Base-by-base conservation (phyloP, 2,113 vertebrate species). In the Vimba vimba region DNA sequence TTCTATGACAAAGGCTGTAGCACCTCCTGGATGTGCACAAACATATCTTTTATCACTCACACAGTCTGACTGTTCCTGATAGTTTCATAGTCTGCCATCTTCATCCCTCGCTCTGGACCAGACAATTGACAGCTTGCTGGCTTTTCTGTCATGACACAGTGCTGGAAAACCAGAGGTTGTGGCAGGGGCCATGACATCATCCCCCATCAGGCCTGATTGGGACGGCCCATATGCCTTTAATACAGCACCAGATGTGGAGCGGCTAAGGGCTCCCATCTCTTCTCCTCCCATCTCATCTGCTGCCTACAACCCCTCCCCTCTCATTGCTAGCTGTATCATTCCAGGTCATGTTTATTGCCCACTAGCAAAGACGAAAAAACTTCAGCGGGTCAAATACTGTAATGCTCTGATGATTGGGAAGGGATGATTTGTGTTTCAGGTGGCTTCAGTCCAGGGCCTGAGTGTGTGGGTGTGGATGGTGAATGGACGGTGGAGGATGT, bases 171-270 rank as follows among this genome's bases (percentile, higher is more conserved):
- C 55, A 80, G 90, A 93, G 92, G 91, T 91, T 91, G 91, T 90
- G 23, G 88, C 88, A 91, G 86, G 80, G 91, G 91, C 92, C 91
- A 94, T 94, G 93, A 95, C 93, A 93, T 95, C 94, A 94, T n/a
- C 89, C 91, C 89, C 89, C 88, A 93, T 94, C 93, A 93, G 90
- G 90, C 90, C 92, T 95, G 94, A 95, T 95, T 95, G 93, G 82
- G 78, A 50, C 64, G 87, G 86, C 91, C 92, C 94, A 94, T 94
- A 94, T 95, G 94, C 93, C 92, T 95, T 94, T 91, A 94, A 94
- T 95, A 94, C 89, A 92, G 87, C 91, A 93, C 90, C 94, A 95
- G 94, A 95, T 95, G 94, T 94, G 93, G 52, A 86, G 80, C 66
- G 52, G 55, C 62, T 83, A 79, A 64, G 69, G 13, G 27, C 60